Evolutionary conservation across 1,140 invertebrate genomes (phyloP), one percentile per base, ranked within the genome.

Genomic region (Coenobita brevimanus): DNA sequence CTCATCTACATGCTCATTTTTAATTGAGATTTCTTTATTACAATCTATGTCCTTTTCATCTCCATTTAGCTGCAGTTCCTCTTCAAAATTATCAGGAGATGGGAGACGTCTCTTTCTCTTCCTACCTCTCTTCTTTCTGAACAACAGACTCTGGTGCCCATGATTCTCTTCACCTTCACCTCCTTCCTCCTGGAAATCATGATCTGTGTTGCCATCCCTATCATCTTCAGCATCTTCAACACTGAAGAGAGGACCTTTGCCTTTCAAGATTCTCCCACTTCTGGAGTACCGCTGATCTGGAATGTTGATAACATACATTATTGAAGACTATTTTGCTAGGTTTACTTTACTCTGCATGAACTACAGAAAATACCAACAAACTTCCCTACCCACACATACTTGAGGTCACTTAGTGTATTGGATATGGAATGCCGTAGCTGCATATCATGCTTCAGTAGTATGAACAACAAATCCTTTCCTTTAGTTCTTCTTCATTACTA

Each of bases 41-140:
- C 17, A 15, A 15, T 50, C 76, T 69, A 54, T 36, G 30, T 87
- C 60, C 38, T 71, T 46, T 41, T 67, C 73, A 38, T 71, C 54
- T 27, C 46, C 27, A 54, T 80, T 60, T 33, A 80, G 33, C 30
- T 33, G 41, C 27, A 87, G 13, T 4, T 87, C 84, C 13, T 87
- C 60, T 13, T 87, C 84, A 71, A 79, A 87, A 38, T 80, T 54
- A 46, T 87, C 84, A 3, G 75, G 54, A 3, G 84, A 87, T 41
- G 76, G 84, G 27, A 54, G 46, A 8, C 84, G 75, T 57, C 27
- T 54, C 27, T 87, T 87, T n/a, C 73, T 78, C 43, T 87, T 87
- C 41, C 84, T 64, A 8, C 84, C 84, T 54, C 84, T 87, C n/a
- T 87, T 87, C 75, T 79, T 87, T 43, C 84, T 43, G 27, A 62